These are phyloP conservation scores for Hydraecia micacea DNA, from an alignment of 2,888 invertebrate species.

Conservation along the genomic window DNA sequence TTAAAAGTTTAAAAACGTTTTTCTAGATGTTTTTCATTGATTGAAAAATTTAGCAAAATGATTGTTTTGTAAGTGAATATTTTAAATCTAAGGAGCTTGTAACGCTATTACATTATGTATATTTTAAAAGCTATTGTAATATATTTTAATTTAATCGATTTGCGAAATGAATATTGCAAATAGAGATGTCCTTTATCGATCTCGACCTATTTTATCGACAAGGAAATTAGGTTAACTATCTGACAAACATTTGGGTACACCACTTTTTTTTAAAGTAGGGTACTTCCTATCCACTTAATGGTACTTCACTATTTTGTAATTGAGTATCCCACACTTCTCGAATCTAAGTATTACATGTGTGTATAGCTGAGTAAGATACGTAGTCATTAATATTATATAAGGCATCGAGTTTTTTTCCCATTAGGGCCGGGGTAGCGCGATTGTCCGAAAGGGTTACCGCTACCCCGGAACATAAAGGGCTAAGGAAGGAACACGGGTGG, in stretches of 20 bases:
- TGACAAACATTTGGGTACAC: slow-evolving; percentile 37
- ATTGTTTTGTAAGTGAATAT: slow-evolving; percentile 40
- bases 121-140: slow-evolving; percentile 38
- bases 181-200: slow-evolving; percentile 52
- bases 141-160: slow-evolving; percentile 33
- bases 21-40: slow-evolving; percentile 31
- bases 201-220: slow-evolving; percentile 51
- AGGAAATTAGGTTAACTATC: slow-evolving; percentile 54
- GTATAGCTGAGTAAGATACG: slow-evolving; percentile 5
- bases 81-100: slow-evolving; percentile 42
- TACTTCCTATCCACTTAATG: slow-evolving; percentile 19
- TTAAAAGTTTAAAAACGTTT: slow-evolving; percentile 28
- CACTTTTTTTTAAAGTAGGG: slow-evolving; percentile 37
- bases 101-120: slow-evolving; percentile 31
- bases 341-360: slow-evolving; percentile 20
- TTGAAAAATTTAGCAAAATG: slow-evolving; percentile 23
- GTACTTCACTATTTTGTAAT: slow-evolving; percentile 58
- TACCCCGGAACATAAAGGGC: no score
- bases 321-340: slow-evolving; percentile 11
- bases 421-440: no score
- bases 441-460: no score
- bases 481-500: no score
- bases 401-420: no score
- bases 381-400: neutral
- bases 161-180: slow-evolving; percentile 39